phyloP scores from a whole-genome alignment of 2,888 invertebrate genomes.

The Lepidocyrtoides sp. region DNA sequence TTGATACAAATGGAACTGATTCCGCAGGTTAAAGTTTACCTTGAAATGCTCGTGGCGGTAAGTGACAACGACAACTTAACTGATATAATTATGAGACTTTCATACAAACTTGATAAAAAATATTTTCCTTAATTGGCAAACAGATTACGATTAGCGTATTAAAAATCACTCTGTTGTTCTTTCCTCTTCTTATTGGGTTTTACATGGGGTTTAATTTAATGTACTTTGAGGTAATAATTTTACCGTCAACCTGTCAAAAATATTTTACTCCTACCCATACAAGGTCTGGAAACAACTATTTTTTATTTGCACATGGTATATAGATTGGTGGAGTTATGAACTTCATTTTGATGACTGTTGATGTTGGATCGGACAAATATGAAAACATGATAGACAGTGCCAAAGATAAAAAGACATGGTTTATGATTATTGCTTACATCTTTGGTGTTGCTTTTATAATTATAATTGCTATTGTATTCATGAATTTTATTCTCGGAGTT shows the following conservation, averaged over 20 bases:
- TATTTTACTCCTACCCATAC: too few relatives aligned
- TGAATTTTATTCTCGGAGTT: slow-evolving; percentile 78
- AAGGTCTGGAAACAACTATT: too few relatives aligned
- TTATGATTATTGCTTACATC: slow-evolving; percentile 39
- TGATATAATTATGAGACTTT: too few relatives aligned
- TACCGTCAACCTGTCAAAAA: too few relatives aligned
- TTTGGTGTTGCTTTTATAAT: slow-evolving; percentile 75
- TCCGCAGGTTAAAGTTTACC: slow-evolving; percentile 70
- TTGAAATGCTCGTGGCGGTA: slow-evolving; percentile 80
- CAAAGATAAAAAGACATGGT: slow-evolving; percentile 60
- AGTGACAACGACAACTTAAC: too few relatives aligned
- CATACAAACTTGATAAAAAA: too few relatives aligned
- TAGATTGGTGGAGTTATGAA: slow-evolving; percentile 69
- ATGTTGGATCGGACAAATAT: slow-evolving; percentile 72
- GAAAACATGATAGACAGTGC: slow-evolving; percentile 60
- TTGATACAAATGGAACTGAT: slow-evolving; percentile 78
- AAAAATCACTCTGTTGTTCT: slow-evolving; percentile 75
- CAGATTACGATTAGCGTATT: slow-evolving; percentile 77
- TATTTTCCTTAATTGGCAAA: too few relatives aligned
- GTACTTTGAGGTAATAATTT: slow-evolving; percentile 64
- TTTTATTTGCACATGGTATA: too few relatives aligned
- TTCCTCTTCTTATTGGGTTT: slow-evolving; percentile 77
- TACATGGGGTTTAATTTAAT: slow-evolving; percentile 81
- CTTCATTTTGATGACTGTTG: slow-evolving; percentile 78
- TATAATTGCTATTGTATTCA: slow-evolving; percentile 78